Evolutionary conservation across 1,140 invertebrate species (phyloP), one percentile per base, ranked within the genome.

Genomic region (Heterodera carotae): DNA sequence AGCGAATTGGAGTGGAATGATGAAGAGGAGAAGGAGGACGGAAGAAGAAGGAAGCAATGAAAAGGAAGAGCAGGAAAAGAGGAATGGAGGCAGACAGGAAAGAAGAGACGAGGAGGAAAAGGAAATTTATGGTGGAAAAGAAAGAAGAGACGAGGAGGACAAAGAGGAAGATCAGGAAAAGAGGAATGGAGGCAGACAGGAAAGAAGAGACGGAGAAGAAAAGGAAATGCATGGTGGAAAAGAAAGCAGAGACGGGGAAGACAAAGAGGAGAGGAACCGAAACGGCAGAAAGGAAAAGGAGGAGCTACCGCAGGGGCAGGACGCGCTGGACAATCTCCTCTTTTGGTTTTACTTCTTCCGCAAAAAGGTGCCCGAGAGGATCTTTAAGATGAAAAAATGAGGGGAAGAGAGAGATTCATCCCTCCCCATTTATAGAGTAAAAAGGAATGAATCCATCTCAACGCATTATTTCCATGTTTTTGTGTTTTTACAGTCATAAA

Each of bases 271-370:
- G 3, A 62, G 29, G 4, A 31, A 62, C n/a, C n/a, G n/a, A n/a
- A n/a, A n/a, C n/a, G n/a, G n/a, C n/a, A n/a, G n/a, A n/a, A n/a
- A n/a, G n/a, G n/a, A 62, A 18, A 62, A n/a, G 60, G 78, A 73
- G 15, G 53, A 66, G n/a, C n/a, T n/a, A n/a, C n/a, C n/a, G n/a
- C 25, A 64, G 7, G 83, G 80, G 43, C 33, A 68, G 5, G 77
- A 76, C 12, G 60, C 76, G n/a, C 78, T 85, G n/a, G 86, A 87
- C 56, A 78, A 86, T 69, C 66, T 86, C n/a, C 74, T 86, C 15
- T 86, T 84, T 71, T 86, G 85, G 85, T 86, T 86, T 69, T 80
- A 80, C 34, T 84, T 73, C 70, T 83, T 85, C 25, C 70, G 75
- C 25, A 66, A 66, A 25, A 66, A 31, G 62, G 33, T 66, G 33